These are phyloP conservation scores for Cacoxenus indagator DNA, from an alignment of 2,888 invertebrate genomes.

Conservation along the genomic window DNA sequence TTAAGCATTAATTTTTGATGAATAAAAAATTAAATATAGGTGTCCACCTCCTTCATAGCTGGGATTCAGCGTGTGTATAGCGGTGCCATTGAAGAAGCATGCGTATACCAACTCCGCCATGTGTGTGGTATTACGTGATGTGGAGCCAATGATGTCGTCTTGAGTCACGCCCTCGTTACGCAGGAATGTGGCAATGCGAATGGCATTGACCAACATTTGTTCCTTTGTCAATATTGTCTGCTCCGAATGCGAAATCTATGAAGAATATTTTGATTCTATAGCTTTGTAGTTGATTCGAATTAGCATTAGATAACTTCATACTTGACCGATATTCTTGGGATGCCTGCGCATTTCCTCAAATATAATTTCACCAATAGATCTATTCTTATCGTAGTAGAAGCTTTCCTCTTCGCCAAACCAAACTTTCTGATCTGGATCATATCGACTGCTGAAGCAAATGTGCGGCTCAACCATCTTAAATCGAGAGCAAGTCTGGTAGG, in stretches of 20 bases:
- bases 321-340: conserved; percentile 39
- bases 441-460: too few relatives aligned
- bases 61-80: conserved; percentile 54
- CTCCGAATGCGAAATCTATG: conserved; percentile 54
- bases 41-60: conserved; percentile 40
- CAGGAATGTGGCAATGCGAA: conserved; percentile 47
- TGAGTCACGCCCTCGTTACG: conserved; percentile 35
- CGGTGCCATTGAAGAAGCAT: conserved; percentile 57
- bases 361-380: conserved; percentile 52
- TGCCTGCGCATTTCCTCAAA: conserved; percentile 46
- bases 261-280: conserved; percentile 28
- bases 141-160: conserved; percentile 53
- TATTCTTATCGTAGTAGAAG: background rate
- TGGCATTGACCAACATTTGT: conserved; percentile 48
- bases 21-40: background rate
- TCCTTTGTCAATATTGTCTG: conserved; percentile 42
- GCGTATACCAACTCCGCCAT: conserved; percentile 54
- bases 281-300: too few relatives aligned
- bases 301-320: too few relatives aligned
- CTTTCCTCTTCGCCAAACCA: background rate
- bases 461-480: background rate
- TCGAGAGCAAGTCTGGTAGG: background rate
- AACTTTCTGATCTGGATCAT: background rate
- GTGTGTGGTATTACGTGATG: conserved; percentile 53
- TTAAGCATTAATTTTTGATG: too few relatives aligned